A percentile compares a stretch with the other conserved stretches of the same genome.
phyloP scores from a whole-genome alignment of 2,113 vertebrate species.

The Asarcornis scutulata region DNA sequence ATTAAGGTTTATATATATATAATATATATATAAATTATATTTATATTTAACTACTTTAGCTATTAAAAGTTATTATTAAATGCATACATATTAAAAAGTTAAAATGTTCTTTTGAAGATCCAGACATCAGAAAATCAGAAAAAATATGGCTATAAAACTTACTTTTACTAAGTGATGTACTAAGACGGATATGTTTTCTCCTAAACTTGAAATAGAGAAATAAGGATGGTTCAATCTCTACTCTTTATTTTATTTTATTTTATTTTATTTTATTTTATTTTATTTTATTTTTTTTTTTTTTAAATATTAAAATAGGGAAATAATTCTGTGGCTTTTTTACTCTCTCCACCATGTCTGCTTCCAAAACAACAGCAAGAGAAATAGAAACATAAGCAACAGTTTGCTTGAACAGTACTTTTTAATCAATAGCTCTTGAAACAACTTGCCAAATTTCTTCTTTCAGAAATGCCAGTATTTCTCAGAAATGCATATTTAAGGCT shows the following conservation, averaged over 20 bases:
- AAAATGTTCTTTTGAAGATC: neutral
- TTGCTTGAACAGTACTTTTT: neutral
- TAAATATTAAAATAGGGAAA: neutral
- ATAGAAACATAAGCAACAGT: neutral
- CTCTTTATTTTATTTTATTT: neutral
- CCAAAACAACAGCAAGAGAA: neutral
- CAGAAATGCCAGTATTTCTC: neutral
- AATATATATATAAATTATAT: too few relatives aligned
- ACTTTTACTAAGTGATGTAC: neutral
- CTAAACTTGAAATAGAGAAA: neutral
- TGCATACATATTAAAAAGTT: neutral
- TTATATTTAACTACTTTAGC: too few relatives aligned
- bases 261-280: neutral
- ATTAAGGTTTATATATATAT: too few relatives aligned
- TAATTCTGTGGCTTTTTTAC: neutral
- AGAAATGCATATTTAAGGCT: neutral
- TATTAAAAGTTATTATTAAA: too few relatives aligned
- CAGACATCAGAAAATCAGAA: too few relatives aligned
- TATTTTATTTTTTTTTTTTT: too few relatives aligned
- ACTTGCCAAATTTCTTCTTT: neutral
- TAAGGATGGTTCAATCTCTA: neutral
- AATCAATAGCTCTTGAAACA: neutral
- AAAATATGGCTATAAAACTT: too few relatives aligned
- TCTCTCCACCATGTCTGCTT: neutral
- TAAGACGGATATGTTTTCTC: neutral